Percentiles rank a stretch among this genome's conserved stretches.
Conservation (phyloP, 53 echinoderm and acorn worm species). For the Astropecten irregularis region DNA sequence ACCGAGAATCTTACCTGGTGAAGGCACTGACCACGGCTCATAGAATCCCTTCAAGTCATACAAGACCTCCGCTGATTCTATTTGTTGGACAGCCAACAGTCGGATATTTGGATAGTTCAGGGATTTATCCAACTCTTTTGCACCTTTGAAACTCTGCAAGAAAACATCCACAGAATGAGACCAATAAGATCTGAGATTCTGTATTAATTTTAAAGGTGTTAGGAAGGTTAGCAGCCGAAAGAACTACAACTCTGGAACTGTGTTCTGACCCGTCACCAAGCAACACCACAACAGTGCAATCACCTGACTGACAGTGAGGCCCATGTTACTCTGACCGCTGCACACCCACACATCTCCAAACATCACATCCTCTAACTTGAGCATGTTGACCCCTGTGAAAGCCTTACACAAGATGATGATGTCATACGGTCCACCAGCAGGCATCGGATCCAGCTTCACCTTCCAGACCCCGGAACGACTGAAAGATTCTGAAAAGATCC, state of each 20-base stretch:
- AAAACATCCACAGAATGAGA: no score
- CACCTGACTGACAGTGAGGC: slow-evolving; percentile 72
- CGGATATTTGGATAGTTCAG: slow-evolving; percentile 79
- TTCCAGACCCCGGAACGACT: slow-evolving; percentile 80
- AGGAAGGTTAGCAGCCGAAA: not conserved
- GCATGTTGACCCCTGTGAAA: slow-evolving; percentile 18
- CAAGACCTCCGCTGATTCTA: slow-evolving; percentile 12
- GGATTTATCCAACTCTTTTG: slow-evolving; percentile 64
- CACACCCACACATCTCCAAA: slow-evolving; percentile 92
- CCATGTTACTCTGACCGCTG: slow-evolving; percentile 92
- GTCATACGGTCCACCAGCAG: slow-evolving; percentile 80
- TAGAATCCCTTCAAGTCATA: slow-evolving; percentile 66
- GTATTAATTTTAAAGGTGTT: not conserved
- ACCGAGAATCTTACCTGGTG: slow-evolving; percentile 69
- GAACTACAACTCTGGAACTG: not conserved
- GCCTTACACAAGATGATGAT: slow-evolving; percentile 62
- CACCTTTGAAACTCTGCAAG: slow-evolving; percentile 77
- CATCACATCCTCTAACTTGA: slow-evolving; percentile 68
- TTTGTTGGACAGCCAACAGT: slow-evolving; percentile 60
- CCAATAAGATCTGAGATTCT: no score
- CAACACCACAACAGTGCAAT: not conserved
- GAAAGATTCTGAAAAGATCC: no score
- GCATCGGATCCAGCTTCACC: slow-evolving; percentile 74
- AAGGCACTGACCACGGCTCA: slow-evolving; percentile 74
- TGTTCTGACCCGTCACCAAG: no score